Evolutionary conservation across 2,888 invertebrate species (phyloP).

Genomic region (Drosophila helvetica): DNA sequence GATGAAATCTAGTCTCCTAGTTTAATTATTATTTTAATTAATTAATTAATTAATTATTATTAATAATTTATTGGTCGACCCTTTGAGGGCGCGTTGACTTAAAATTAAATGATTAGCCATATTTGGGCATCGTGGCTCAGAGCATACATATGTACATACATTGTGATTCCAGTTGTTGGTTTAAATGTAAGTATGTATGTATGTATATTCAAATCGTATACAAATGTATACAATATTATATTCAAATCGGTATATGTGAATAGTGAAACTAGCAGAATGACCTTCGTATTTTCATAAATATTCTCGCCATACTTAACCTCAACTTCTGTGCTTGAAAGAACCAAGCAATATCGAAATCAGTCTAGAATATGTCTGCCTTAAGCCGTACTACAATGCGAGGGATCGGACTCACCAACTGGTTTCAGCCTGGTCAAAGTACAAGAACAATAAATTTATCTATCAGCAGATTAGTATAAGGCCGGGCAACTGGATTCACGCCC

Average conservation of each 20-base stretch:
- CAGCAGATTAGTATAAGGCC: conserved; percentile 21
- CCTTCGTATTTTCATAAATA: neutral
- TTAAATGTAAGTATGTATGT: too few species aligned
- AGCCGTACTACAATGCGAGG: conserved; percentile 2
- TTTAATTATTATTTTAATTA: too few species aligned
- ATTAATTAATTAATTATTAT: too few species aligned
- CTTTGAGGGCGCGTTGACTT: too few species aligned
- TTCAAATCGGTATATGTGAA: neutral
- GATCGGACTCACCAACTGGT: conserved; percentile 26
- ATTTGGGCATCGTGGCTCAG: too few species aligned
- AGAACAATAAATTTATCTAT: conserved; percentile 17
- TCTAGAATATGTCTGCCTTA: conserved; percentile 1
- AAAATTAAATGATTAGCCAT: too few species aligned
- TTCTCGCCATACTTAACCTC: conserved; percentile 3
- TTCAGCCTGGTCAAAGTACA: conserved; percentile 38
- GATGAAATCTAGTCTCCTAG: neutral
- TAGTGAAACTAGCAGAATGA: neutral
- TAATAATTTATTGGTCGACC: too few species aligned
- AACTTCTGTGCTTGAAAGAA: conserved; percentile 22
- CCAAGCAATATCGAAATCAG: conserved; percentile 18
- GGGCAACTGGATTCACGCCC: conserved; percentile 11
- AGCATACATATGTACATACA: too few species aligned
- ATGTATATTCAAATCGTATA: too few species aligned
- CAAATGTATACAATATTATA: too few species aligned
- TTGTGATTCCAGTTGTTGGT: too few species aligned